Evolutionary conservation across 2,113 vertebrate species (phyloP), one percentile per base, ranked within the genome.

Genomic region (Myotis davidii): DNA sequence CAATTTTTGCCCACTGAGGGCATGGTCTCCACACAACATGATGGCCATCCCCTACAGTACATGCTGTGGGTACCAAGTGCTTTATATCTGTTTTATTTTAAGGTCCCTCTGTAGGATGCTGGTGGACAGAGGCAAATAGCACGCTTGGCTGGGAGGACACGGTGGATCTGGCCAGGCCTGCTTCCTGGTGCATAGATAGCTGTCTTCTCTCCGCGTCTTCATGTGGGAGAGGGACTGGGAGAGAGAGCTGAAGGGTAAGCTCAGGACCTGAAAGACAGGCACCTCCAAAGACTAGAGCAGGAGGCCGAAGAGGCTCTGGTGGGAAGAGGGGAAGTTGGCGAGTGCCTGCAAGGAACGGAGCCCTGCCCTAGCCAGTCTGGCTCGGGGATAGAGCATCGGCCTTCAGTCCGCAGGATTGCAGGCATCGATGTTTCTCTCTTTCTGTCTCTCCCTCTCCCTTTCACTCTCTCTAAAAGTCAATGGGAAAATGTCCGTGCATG

Each of bases 141-240:
- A n/a, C 8, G 18, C 48, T 65, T 1, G 8, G 18, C 21, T 34
- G 21, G 42, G 59, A 77, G 18, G 89, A 17, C 42, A 12, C 2
- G 64, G 21, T 23, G 59, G 65, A 6, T 27, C 79, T 1, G 3
- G 27, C 9, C 39, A 37, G 56, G 16, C 50, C 82, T 2, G 20
- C 32, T 73, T 78, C 37, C 54, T 34, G 37, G 29, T 64, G 48
- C 50, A 20, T 0, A 29, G 34, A 79, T 6, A 54, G 78, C 29
- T 2, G 5, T 45, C 37, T 67, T 37, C 88, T 83, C 20, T 14
- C 18, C 10, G 12, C 6, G 3, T 59, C 45, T 37, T 64, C 78
- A 14, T 3, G 1, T 0, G 3, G 59, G 39, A 9, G 48, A 5
- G 50, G 10, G 37, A 13, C 37, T 0, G 29, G 9, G 37, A 6